Evolutionary conservation across 1,140 invertebrate genomes (phyloP).

Genomic region (Polyergus mexicanus): DNA sequence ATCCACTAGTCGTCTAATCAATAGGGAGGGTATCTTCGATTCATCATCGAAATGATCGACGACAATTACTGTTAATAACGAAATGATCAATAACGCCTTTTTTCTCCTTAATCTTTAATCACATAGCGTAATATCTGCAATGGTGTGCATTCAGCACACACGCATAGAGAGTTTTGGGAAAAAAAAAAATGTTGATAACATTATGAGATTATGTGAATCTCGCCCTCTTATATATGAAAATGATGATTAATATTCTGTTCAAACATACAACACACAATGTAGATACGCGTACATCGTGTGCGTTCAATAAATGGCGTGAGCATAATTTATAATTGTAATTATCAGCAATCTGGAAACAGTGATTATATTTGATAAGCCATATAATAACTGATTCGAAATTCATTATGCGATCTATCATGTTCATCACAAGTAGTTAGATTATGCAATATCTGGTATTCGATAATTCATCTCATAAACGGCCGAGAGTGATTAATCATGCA

Average conservation of each 20-base stretch:
- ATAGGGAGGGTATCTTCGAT: no score
- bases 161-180: background rate
- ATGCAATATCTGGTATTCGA: slow-evolving; percentile 22
- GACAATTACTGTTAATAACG: background rate
- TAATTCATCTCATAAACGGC: background rate
- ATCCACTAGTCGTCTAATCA: background rate
- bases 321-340: slow-evolving; percentile 56
- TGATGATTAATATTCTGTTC: background rate
- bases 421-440: slow-evolving; percentile 21
- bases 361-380: slow-evolving; percentile 64
- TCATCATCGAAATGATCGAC: background rate
- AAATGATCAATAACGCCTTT: background rate
- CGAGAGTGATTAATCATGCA: background rate
- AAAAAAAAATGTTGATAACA: background rate
- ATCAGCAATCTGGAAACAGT: slow-evolving; percentile 35
- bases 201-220: background rate
- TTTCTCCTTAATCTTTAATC: background rate
- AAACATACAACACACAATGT: background rate
- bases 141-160: background rate
- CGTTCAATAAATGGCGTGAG: slow-evolving; percentile 13
- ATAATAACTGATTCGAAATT: slow-evolving; percentile 66
- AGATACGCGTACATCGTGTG: background rate
- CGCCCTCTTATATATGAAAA: background rate
- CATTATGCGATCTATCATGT: slow-evolving; percentile 49
- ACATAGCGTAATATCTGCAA: background rate